These are phyloP conservation scores for Naja naja DNA, from an alignment of 2,113 vertebrate genomes.

Conservation along the genomic window DNA sequence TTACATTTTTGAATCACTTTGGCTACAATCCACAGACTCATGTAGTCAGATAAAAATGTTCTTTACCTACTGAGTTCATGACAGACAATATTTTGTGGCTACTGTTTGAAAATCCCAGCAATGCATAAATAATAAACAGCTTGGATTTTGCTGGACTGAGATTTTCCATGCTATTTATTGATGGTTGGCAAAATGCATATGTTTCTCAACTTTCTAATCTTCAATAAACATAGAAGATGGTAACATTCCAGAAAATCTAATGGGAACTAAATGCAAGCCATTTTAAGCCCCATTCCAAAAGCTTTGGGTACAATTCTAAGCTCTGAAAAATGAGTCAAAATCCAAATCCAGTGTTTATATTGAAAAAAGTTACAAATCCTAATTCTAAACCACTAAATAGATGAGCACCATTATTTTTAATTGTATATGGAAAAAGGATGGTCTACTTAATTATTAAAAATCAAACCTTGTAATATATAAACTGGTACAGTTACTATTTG, in stretches of 20 bases:
- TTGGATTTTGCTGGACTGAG: neutral
- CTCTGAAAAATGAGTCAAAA: neutral
- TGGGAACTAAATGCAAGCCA: neutral
- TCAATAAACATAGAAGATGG: neutral
- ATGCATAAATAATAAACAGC: neutral
- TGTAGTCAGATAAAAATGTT: neutral
- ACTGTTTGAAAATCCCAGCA: neutral
- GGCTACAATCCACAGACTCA: constrained; percentile 33
- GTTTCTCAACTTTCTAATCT: neutral
- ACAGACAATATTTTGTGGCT: constrained; percentile 25
- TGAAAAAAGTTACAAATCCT: neutral
- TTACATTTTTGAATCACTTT: constrained; percentile 37
- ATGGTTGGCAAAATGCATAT: neutral
- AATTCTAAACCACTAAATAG: neutral
- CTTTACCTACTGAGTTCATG: neutral
- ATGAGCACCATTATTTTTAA: neutral
- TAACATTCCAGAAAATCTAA: neutral
- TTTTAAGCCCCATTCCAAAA: neutral
- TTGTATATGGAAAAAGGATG: neutral
- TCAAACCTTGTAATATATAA: neutral
- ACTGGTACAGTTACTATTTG: neutral
- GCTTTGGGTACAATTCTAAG: neutral
- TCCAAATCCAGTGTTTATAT: neutral
- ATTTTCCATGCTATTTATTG: neutral
- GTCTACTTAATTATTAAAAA: neutral